A percentile compares a stretch with the other conserved stretches of the same genome.
Evolutionary conservation across 1,140 invertebrate genomes (phyloP).

Genomic region (Varroa destructor): DNA sequence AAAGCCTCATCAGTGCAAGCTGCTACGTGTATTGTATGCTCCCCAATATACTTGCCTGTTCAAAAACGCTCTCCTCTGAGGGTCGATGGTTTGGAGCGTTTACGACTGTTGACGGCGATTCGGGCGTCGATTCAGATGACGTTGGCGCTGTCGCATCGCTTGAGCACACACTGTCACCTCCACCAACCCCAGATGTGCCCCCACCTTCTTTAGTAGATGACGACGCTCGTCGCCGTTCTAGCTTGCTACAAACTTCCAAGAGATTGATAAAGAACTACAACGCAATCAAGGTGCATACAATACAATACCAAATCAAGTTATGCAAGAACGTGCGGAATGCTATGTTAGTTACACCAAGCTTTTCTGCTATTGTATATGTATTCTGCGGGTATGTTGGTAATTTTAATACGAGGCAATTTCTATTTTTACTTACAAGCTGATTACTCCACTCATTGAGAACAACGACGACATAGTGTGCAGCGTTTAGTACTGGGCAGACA

Average conservation of each 20-base stretch:
- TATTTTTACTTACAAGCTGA: constrained; percentile 46
- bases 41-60: background rate
- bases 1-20: background rate
- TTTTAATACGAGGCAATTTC: no score
- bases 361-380: constrained; percentile 38
- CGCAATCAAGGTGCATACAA: no score
- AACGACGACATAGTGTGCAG: constrained; percentile 60
- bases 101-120: constrained; percentile 13
- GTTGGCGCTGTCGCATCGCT: constrained; percentile 18
- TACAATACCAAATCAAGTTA: background rate
- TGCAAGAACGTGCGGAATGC: no score
- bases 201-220: background rate
- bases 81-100: constrained; percentile 14
- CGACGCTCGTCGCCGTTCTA: constrained; percentile 19
- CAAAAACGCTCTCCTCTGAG: constrained; percentile 17
- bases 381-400: constrained; percentile 40
- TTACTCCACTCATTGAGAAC: constrained; percentile 74
- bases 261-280: constrained; percentile 27
- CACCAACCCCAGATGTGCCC: no score
- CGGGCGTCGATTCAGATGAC: constrained; percentile 9
- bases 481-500: constrained; percentile 63
- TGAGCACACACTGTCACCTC: constrained; percentile 5
- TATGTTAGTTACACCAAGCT: no score
- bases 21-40: background rate
- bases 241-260: constrained; percentile 23